Conservation (phyloP, 2,888 invertebrate genomes). For the Entomobrya proxima region DNA sequence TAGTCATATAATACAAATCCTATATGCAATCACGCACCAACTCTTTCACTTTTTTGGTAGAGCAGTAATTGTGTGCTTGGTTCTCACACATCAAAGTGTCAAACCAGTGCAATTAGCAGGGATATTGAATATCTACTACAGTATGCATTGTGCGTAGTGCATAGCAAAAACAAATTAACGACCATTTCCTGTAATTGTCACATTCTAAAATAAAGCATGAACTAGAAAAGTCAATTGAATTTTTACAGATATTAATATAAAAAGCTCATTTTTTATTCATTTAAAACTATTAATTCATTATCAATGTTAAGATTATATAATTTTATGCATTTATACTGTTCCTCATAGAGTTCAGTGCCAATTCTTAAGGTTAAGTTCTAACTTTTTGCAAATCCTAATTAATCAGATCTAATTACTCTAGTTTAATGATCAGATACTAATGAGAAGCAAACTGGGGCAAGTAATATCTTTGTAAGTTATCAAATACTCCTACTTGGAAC, state of each 20-base stretch:
- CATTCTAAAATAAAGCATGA: conserved; percentile 38
- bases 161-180: background rate
- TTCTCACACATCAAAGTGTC: background rate
- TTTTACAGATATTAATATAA: background rate
- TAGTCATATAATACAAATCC: conserved; percentile 4
- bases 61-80: background rate
- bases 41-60: conserved; percentile 38
- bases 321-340: background rate
- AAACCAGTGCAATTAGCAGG: no score
- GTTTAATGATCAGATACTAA: background rate
- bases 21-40: conserved; percentile 11
- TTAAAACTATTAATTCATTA: background rate
- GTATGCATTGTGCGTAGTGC: no score
- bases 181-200: conserved; percentile 9
- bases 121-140: no score
- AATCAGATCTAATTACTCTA: no score
- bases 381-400: no score
- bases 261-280: background rate
- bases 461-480: background rate
- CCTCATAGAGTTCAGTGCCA: no score
- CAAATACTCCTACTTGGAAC: background rate
- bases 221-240: conserved; percentile 4
- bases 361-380: no score
- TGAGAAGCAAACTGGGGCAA: background rate
- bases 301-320: conserved; percentile 9